These are phyloP conservation scores for Phalacrocorax carbo DNA, from an alignment of 2,113 vertebrate species.

Conservation along the genomic window DNA sequence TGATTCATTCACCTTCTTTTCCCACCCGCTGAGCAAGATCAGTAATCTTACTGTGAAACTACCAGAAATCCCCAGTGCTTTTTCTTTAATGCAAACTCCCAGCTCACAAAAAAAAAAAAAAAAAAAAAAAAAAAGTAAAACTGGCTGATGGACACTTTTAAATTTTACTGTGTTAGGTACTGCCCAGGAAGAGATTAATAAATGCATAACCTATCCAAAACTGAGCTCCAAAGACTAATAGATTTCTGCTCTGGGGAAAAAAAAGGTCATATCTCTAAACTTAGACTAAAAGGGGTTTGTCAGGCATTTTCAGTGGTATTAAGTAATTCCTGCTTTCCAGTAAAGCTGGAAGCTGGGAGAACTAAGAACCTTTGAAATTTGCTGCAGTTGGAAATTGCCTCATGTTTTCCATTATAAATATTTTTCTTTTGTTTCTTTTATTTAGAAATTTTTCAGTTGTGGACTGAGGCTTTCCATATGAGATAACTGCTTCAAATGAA, in stretches of 20 bases:
- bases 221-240: not conserved
- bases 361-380: slow-evolving; percentile 14
- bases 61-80: not conserved
- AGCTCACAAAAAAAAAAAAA: not conserved
- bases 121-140: not conserved
- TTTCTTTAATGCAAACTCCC: not conserved
- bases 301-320: slow-evolving; percentile 17
- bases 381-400: slow-evolving; percentile 10
- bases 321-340: slow-evolving; percentile 52
- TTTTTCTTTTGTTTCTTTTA: slow-evolving; percentile 31
- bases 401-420: slow-evolving; percentile 44
- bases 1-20: not conserved
- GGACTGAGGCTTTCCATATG: not conserved
- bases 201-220: not conserved
- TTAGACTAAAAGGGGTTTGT: not conserved
- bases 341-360: slow-evolving; percentile 21
- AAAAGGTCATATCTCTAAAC: not conserved
- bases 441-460: not conserved
- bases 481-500: not conserved
- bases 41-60: not conserved
- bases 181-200: not conserved
- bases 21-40: not conserved
- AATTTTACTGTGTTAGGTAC: not conserved
- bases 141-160: not conserved
- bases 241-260: not conserved